Evolutionary conservation across 2,797 vertebrate species (phyloP).

Genomic region (Yasuhikotakia modesta): DNA sequence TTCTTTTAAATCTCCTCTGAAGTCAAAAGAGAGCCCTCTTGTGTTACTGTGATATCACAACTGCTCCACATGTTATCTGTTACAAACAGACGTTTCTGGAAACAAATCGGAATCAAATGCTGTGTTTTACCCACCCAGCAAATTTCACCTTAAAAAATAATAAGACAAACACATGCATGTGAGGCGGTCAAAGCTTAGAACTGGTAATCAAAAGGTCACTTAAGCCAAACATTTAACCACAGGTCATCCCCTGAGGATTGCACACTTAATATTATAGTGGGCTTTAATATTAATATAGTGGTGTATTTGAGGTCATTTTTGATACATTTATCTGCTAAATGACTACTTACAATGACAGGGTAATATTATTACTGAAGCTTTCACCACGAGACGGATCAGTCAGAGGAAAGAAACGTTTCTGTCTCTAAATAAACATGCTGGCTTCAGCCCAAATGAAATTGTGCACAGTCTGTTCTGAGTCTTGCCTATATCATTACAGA

Average conservation of each 20-base stretch:
- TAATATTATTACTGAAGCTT: background rate
- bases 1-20: background rate
- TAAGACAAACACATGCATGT: background rate
- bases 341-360: background rate
- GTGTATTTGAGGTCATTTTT: background rate
- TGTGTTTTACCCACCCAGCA: background rate
- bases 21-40: slow-evolving; percentile 29
- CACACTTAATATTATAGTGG: background rate
- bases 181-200: background rate
- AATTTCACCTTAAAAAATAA: background rate
- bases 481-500: background rate
- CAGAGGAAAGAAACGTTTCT: background rate
- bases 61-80: background rate
- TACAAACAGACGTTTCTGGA: background rate
- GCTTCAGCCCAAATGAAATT: background rate
- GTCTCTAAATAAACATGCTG: background rate
- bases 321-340: background rate
- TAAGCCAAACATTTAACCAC: slow-evolving; percentile 1
- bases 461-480: background rate
- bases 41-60: slow-evolving; percentile 3
- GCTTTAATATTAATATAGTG: background rate
- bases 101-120: background rate
- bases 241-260: background rate
- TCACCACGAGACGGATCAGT: background rate
- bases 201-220: background rate